Conservation (phyloP, 2,113 vertebrate species). For the Lasiurus borealis region DNA sequence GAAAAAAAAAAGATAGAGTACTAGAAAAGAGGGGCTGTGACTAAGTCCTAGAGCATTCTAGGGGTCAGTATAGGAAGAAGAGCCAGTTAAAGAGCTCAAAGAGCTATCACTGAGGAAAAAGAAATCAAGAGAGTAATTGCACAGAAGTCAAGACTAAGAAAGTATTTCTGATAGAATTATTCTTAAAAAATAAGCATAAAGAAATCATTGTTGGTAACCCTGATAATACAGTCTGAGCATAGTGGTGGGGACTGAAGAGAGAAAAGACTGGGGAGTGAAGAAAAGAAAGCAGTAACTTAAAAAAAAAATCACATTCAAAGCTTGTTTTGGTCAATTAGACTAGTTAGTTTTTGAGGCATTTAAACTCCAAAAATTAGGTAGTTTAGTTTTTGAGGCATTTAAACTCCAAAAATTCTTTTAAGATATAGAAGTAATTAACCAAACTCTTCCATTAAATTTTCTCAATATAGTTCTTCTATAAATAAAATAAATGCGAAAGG, state of each 20-base stretch:
- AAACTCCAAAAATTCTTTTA: background rate
- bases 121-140: background rate
- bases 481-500: background rate
- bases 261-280: background rate
- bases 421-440: background rate
- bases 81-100: background rate
- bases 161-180: background rate
- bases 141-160: background rate
- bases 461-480: background rate
- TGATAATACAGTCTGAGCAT: background rate
- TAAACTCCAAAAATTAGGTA: too few relatives aligned
- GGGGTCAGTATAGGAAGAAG: background rate
- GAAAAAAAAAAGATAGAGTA: too few relatives aligned
- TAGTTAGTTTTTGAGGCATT: too few relatives aligned
- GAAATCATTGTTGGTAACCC: background rate
- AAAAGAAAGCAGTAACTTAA: background rate
- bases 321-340: background rate
- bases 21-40: background rate
- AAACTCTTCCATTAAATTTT: conserved; percentile 18
- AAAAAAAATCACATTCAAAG: background rate
- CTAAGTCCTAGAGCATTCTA: background rate
- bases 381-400: background rate
- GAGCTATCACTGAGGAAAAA: background rate
- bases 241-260: background rate
- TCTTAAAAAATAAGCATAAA: background rate